Base-by-base conservation (phyloP, 30 jellyfish, hydroid and myxozoan genomes). In the Hydractinia symbiolongicarpus region DNA sequence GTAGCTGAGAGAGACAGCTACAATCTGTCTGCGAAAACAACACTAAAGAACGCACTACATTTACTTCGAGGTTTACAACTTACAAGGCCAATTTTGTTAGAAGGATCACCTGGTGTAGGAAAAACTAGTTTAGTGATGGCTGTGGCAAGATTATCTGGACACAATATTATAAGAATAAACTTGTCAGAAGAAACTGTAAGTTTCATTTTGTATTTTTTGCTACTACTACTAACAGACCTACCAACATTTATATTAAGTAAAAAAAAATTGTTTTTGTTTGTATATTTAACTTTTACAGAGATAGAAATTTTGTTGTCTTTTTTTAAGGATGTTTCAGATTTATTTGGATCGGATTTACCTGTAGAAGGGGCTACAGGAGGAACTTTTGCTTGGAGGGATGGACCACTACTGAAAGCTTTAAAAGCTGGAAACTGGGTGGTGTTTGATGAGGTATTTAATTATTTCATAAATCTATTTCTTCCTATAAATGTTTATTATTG, bases 101-200 rank as follows among this genome's bases (percentile, higher is more conserved):
- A 94, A 85, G 99, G 99, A 21, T 86, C 99, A 11, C 99, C 99
- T 13, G 99, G 99, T 8, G 96, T 83, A 75, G 99, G 99, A 16
- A 94, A 94, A 61, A 94, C 99, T 5, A 89, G 97, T 66, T 85
- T 89, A 30, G 97, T 89, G 5, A 73, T 88, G 62, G 92, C 96
- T 8, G 81, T 94, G 16, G 99, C 99, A 8, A 83, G 67, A 83
- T 51, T 60, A 50, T 82, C 97, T 50, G 89, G 95, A 8, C 72
- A 94, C 67, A 78, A 77, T 14, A 54, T 94, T 55, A 84, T 87
- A n/a, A 78, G 99, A 60, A 94, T 94, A 16, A 94, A 94, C 70
- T 83, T 94, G 2, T 94, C 99, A 40, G 99, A 94, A 40, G 95
- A 94, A 79, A 88, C 99, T 69, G 99, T 88, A 81, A 8, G 76